Conservation (phyloP, 2,888 invertebrate genomes). For the Mongoloraphidia duomilia region DNA sequence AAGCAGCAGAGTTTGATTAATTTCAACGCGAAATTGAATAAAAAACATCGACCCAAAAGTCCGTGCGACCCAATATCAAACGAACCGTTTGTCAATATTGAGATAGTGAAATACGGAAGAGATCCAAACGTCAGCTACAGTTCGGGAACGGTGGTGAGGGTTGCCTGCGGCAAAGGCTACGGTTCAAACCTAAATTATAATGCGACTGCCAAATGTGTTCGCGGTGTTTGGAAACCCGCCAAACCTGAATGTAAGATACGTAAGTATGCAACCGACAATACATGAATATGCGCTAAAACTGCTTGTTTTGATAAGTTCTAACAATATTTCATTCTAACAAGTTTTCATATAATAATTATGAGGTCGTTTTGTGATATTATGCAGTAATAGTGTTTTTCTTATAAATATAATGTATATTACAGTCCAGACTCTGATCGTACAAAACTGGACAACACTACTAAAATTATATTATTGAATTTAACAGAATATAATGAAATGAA, state of each 20-base stretch:
- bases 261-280: constrained; percentile 30
- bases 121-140: constrained; percentile 58
- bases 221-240: constrained; percentile 74
- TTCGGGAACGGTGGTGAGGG: constrained; percentile 59
- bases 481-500: too few species aligned
- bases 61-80: constrained; percentile 54
- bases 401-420: not conserved
- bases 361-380: not conserved
- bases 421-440: too few species aligned
- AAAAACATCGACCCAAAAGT: constrained; percentile 37
- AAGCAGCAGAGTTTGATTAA: constrained; percentile 7
- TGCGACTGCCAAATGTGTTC: constrained; percentile 63
- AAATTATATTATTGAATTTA: too few species aligned
- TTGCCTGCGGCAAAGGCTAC: constrained; percentile 66
- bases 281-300: too few species aligned
- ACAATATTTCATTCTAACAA: too few species aligned
- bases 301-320: too few species aligned
- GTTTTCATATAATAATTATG: not conserved
- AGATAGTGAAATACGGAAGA: constrained; percentile 54
- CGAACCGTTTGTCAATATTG: constrained; percentile 51
- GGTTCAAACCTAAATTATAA: constrained; percentile 57
- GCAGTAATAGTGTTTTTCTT: constrained; percentile 1
- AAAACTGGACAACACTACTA: too few species aligned
- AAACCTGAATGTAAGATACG: constrained; percentile 68
- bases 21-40: constrained; percentile 10